Evolutionary conservation across 2,113 vertebrate genomes (phyloP), one percentile per base, ranked within the genome.

Genomic region (Hystrix brachyura): DNA sequence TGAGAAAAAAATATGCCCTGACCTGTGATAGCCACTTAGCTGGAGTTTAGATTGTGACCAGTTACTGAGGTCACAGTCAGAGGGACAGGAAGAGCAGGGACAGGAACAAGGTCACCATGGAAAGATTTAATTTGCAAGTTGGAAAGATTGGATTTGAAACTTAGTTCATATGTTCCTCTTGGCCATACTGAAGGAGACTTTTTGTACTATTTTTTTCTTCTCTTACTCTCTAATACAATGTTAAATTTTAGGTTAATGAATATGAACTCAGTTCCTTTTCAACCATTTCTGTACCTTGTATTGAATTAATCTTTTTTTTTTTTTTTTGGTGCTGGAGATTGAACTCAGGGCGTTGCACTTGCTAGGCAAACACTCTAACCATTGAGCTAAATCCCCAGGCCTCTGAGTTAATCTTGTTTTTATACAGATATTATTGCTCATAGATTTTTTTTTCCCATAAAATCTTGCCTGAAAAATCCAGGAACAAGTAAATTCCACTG

Each of bases 211-310:
- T 60, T 86, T 76, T 59, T 81, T 4, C 74, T 72, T 91, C 46
- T 34, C 32, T 92, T 46, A 43, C 21, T 79, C 12, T 88, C 1
- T 87, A 72, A 43, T 27, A 60, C 4, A 55, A 9, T 34, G 7
- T 86, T 74, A 29, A 78, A n/a, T 74, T 94, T 95, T 76, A 72
- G 43, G 12, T 43, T 94, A 17, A 53, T 79, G n/a, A 94, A 8
- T 46, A 38, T 38, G 38, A 89, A 62, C 32, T 57, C 60, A 59
- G 1, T 19, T 85, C 12, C 11, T 82, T 5, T 82, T 92, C 7
- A 57, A 34, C 90, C 23, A 87, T 90, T 90, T 92, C 27, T 71
- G 5, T 83, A 72, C 38, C 11, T 94, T 51, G 5, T 59, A 51
- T 43, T 79, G 55, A 85, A 78, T 64, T 87, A 46, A 23, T 51